phyloP scores from a whole-genome alignment of 2,797 vertebrate genomes.

The Cuniculus paca region DNA sequence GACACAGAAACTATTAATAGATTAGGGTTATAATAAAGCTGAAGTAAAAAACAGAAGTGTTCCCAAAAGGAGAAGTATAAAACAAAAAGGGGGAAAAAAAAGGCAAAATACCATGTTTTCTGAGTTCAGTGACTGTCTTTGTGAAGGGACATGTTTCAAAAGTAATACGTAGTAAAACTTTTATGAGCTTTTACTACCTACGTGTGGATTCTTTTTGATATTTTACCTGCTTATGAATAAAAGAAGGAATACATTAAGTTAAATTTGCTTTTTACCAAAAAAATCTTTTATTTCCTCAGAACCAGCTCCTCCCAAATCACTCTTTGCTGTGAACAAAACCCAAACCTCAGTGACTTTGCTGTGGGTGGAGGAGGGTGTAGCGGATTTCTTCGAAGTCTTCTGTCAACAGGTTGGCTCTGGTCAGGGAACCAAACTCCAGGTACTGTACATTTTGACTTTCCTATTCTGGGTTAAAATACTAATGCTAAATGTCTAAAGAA shows the following conservation, averaged over 20 bases:
- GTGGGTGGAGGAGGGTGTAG: conserved; percentile 97
- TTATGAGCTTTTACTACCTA: not conserved
- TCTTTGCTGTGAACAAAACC: conserved; percentile 96
- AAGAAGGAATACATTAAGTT: conserved; percentile 61
- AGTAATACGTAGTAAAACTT: conserved; percentile 48
- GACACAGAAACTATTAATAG: conserved; percentile 81
- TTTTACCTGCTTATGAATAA: conserved; percentile 9
- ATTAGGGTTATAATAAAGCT: conserved; percentile 51
- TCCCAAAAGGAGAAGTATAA: conserved; percentile 81
- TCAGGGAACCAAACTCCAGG: conserved; percentile 85
- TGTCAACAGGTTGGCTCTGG: conserved; percentile 89
- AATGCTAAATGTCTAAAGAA: conserved; percentile 4
- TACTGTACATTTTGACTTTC: conserved; percentile 63
- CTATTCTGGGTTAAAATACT: conserved; percentile 2
- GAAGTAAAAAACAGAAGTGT: conserved; percentile 86
- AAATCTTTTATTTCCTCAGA: conserved; percentile 88
- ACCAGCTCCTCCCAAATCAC: conserved; percentile 95
- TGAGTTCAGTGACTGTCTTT: conserved; percentile 28
- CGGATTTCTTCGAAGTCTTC: conserved; percentile 95
- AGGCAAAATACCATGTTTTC: conserved; percentile 60
- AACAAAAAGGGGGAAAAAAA: conserved; percentile 69
- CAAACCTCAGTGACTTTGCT: conserved; percentile 95
- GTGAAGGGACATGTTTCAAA: conserved; percentile 30
- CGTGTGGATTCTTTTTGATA: conserved; percentile 4
- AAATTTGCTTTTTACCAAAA: not conserved